These are phyloP conservation scores for Minunthozetes semirufus DNA, from an alignment of 2,888 invertebrate species.

Conservation along the genomic window DNA sequence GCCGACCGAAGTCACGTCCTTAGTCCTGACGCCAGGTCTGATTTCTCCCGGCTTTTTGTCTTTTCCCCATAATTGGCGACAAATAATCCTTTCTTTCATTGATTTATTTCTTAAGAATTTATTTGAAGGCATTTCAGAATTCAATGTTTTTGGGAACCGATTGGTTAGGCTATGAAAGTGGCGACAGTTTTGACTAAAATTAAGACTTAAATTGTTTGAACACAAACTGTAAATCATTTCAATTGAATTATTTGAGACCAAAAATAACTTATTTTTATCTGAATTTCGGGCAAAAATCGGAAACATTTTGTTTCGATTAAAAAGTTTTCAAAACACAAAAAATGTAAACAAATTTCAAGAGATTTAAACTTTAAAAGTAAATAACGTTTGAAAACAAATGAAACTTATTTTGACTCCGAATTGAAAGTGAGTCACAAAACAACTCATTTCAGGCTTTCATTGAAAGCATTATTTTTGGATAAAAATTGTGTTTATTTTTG, in stretches of 20 bases:
- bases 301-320: neutral
- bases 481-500: neutral
- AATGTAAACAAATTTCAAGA: no score
- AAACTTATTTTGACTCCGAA: no score
- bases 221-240: neutral
- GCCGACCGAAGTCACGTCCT: slow-evolving; percentile 24
- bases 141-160: neutral
- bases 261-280: neutral
- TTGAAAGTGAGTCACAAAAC: no score
- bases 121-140: neutral
- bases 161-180: neutral
- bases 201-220: neutral
- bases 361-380: no score
- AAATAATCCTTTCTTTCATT: neutral
- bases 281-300: neutral
- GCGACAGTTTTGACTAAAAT: neutral
- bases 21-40: slow-evolving; percentile 4
- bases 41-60: slow-evolving; percentile 21
- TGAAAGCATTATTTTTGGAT: neutral
- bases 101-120: neutral
- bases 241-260: neutral
- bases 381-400: no score
- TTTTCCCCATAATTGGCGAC: slow-evolving; percentile 19
- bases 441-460: neutral
- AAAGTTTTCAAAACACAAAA: no score